A percentile compares a stretch with the other conserved stretches of the same genome.
Conservation (phyloP, 2,797 vertebrate species). For the Paramormyrops hopkinsi region DNA sequence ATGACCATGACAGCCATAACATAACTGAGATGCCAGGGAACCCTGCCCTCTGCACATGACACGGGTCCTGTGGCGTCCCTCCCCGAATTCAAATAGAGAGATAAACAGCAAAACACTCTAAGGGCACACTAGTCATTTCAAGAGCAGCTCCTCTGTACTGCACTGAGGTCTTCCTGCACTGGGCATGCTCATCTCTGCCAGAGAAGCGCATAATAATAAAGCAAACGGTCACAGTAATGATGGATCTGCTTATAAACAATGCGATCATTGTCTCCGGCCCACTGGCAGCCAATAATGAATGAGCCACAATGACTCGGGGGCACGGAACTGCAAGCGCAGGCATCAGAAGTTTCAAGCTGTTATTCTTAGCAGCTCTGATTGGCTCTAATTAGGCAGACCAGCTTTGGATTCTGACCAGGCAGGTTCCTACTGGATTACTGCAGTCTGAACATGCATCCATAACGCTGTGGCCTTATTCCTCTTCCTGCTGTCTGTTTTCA, state of each 20-base stretch:
- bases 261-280: not conserved
- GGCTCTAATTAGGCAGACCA: not conserved
- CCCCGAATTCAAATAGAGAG: not conserved
- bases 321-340: not conserved
- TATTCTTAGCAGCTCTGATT: conserved; percentile 4
- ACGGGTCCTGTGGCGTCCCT: not conserved
- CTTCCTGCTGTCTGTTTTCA: not conserved
- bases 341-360: not conserved
- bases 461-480: not conserved
- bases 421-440: not conserved
- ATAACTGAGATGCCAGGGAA: not conserved
- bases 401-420: not conserved
- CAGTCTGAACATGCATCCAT: not conserved
- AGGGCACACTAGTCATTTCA: not conserved
- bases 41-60: too few species aligned
- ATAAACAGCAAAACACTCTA: not conserved
- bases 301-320: not conserved
- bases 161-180: not conserved
- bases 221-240: not conserved
- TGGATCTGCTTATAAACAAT: not conserved
- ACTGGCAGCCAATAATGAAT: not conserved
- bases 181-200: not conserved
- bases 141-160: not conserved
- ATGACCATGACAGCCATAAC: not conserved
- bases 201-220: not conserved